These are phyloP conservation scores for Drosophila triauraria DNA, from an alignment of 1,140 invertebrate genomes.

Conservation along the genomic window DNA sequence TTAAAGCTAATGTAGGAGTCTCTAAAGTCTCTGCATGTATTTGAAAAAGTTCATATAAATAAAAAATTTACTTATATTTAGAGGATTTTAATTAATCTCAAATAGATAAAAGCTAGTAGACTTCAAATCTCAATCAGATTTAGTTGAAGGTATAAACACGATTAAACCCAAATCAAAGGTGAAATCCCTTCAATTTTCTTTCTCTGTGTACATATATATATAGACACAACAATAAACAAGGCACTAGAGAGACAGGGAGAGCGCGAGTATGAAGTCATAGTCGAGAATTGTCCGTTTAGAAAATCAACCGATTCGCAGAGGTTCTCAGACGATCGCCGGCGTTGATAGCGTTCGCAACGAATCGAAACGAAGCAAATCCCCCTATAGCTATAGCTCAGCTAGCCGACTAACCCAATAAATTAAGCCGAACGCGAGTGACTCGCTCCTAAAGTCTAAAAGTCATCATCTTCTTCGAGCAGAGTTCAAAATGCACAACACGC, in stretches of 20 bases:
- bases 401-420: constrained; percentile 50
- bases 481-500: constrained; percentile 56
- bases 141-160: not conserved
- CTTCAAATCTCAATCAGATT: not conserved
- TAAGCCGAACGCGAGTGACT: constrained; percentile 42
- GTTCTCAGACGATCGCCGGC: constrained; percentile 78
- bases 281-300: constrained; percentile 42
- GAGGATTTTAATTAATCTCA: not conserved
- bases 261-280: constrained; percentile 74
- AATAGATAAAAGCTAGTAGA: too few relatives aligned
- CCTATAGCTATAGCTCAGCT: not conserved
- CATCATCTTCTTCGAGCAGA: constrained; percentile 19
- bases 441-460: constrained; percentile 23
- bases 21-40: too few relatives aligned
- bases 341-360: constrained; percentile 77
- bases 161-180: not conserved
- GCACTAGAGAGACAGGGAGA: constrained; percentile 33
- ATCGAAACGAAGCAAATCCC: constrained; percentile 28
- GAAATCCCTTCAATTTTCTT: not conserved
- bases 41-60: too few relatives aligned
- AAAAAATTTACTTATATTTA: not conserved
- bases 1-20: too few relatives aligned
- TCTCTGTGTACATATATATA: constrained; percentile 21
- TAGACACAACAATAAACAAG: constrained; percentile 72
- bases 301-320: constrained; percentile 48